phyloP scores from a whole-genome alignment of 1,140 invertebrate genomes.

The Heliconius hermathena region DNA sequence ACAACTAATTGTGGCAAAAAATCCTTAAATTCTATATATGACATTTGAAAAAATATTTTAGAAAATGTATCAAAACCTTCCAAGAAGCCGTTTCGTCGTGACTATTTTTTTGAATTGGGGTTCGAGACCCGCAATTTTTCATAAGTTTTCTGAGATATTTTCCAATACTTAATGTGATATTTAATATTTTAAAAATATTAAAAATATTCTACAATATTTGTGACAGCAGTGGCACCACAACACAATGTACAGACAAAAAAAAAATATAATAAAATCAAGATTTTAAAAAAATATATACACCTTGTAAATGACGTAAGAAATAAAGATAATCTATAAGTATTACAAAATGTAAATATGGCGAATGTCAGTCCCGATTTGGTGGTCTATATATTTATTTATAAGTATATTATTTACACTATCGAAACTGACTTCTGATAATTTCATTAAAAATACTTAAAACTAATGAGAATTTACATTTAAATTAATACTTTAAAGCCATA shows the following conservation, averaged over 20 bases:
- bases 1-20: not conserved
- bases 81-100: too few relatives aligned
- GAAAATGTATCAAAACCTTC: too few relatives aligned
- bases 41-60: too few relatives aligned
- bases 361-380: constrained; percentile 64
- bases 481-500: constrained; percentile 28
- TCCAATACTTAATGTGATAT: too few relatives aligned
- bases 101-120: too few relatives aligned
- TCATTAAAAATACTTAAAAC: constrained; percentile 38
- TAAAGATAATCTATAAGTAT: constrained; percentile 12
- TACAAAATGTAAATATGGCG: constrained; percentile 54
- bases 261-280: not conserved
- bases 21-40: too few relatives aligned
- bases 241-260: not conserved
- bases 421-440: constrained; percentile 51
- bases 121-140: too few relatives aligned
- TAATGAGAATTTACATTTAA: constrained; percentile 33
- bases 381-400: constrained; percentile 49
- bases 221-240: constrained; percentile 2
- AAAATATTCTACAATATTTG: constrained; percentile 15
- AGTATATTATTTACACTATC: constrained; percentile 53
- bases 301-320: constrained; percentile 20
- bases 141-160: too few relatives aligned
- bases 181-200: not conserved
- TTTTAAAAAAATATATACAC: constrained; percentile 11